Evolutionary conservation across 1,140 invertebrate species (phyloP).

Genomic region (Brachionus sp.): DNA sequence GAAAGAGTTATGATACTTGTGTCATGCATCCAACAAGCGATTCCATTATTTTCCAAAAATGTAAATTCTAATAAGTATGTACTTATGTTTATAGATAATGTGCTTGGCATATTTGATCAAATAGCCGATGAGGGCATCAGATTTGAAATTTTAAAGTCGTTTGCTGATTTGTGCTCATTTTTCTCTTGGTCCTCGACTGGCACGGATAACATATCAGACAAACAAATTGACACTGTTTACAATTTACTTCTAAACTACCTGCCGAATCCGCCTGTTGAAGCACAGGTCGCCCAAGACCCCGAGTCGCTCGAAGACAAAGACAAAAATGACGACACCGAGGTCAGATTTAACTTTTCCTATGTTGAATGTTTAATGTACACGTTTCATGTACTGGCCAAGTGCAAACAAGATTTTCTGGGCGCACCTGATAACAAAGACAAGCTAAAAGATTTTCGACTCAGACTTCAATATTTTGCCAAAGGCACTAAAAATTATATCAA

Average conservation of each 20-base stretch:
- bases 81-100: slow-evolving; percentile 77
- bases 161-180: slow-evolving; percentile 77
- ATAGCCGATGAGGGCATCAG: slow-evolving; percentile 62
- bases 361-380: slow-evolving; percentile 86
- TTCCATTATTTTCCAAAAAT: slow-evolving; percentile 62
- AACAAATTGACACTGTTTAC: neutral
- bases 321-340: slow-evolving; percentile 53
- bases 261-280: neutral
- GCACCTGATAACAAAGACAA: slow-evolving; percentile 68
- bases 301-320: neutral
- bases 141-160: slow-evolving; percentile 76
- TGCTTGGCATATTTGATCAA: slow-evolving; percentile 61
- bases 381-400: slow-evolving; percentile 80
- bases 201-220: slow-evolving; percentile 70
- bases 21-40: slow-evolving; percentile 38
- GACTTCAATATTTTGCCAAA: slow-evolving; percentile 83
- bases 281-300: neutral
- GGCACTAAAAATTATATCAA: slow-evolving; percentile 87
- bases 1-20: slow-evolving; percentile 68
- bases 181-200: slow-evolving; percentile 65
- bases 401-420: slow-evolving; percentile 73
- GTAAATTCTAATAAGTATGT: slow-evolving; percentile 81
- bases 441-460: slow-evolving; percentile 69
- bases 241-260: neutral
- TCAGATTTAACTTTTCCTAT: slow-evolving; percentile 81